Percentiles rank a stretch among this genome's conserved stretches.
These are phyloP conservation scores for Ophraella communa DNA, from an alignment of 2,888 invertebrate species.

Conservation along the genomic window DNA sequence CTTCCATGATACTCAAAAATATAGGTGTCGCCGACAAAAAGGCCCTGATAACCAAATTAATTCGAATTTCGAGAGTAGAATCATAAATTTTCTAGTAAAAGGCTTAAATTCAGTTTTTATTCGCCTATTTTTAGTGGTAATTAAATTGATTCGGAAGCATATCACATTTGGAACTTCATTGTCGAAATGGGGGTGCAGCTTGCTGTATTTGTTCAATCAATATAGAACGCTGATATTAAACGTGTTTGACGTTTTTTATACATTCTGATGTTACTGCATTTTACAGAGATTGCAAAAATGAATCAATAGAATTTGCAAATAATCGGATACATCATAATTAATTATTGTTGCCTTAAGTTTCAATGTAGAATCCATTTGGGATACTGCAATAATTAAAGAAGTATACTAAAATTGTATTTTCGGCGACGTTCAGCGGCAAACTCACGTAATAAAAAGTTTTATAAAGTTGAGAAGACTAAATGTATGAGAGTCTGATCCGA, in stretches of 20 bases:
- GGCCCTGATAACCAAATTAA: slow-evolving; percentile 24
- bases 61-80: slow-evolving; percentile 23
- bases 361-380: too few relatives aligned
- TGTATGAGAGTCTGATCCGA: slow-evolving; percentile 13
- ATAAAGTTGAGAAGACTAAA: background rate
- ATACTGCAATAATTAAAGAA: too few relatives aligned
- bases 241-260: background rate
- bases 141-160: background rate
- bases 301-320: background rate
- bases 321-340: too few relatives aligned
- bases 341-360: too few relatives aligned
- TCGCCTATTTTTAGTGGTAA: background rate
- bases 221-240: background rate
- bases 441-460: background rate
- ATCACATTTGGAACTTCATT: background rate
- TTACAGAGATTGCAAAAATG: background rate
- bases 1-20: slow-evolving; percentile 32
- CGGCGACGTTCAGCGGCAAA: background rate
- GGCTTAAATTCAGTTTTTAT: background rate
- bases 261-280: background rate
- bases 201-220: background rate
- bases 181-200: background rate
- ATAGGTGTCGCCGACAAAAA: slow-evolving; percentile 28
- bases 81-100: background rate
- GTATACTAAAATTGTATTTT: too few relatives aligned